Evolutionary conservation across 2,888 invertebrate species (phyloP).

Genomic region (Balanococcus diminutus): DNA sequence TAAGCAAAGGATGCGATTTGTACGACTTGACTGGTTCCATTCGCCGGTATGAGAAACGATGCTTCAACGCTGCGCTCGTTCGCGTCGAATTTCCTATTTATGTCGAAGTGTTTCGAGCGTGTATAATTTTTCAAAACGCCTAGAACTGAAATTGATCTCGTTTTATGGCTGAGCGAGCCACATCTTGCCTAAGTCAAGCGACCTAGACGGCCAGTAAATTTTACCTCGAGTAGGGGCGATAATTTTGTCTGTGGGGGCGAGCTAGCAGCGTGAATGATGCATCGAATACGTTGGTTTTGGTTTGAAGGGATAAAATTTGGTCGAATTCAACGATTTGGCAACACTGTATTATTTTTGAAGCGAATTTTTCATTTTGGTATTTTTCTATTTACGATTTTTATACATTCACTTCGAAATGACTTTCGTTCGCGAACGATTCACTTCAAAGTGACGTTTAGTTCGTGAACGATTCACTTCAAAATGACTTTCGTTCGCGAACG

Average conservation of each 20-base stretch:
- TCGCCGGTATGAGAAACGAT: neutral
- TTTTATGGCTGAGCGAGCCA: slow-evolving; percentile 13
- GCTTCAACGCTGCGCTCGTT: neutral
- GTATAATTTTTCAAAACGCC: neutral
- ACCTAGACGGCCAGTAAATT: neutral
- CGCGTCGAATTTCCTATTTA: neutral
- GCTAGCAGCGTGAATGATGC: neutral
- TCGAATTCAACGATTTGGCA: neutral
- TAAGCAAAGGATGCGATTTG: slow-evolving; percentile 17
- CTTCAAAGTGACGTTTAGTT: too few relatives aligned
- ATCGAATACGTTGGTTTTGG: neutral
- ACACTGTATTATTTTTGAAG: neutral
- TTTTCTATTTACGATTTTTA: neutral
- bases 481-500: too few relatives aligned
- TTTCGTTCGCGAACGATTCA: neutral
- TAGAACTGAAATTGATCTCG: slow-evolving; percentile 10
- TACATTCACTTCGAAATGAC: neutral
- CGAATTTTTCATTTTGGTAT: neutral
- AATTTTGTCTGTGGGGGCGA: neutral
- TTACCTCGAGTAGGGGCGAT: neutral
- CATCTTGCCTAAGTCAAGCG: slow-evolving; percentile 1
- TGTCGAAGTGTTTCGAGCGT: neutral
- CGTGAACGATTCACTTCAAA: too few relatives aligned
- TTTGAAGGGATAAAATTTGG: neutral
- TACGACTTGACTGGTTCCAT: neutral